Base-by-base conservation (phyloP, 2,888 invertebrate genomes). In the Dromius quadrimaculatus region DNA sequence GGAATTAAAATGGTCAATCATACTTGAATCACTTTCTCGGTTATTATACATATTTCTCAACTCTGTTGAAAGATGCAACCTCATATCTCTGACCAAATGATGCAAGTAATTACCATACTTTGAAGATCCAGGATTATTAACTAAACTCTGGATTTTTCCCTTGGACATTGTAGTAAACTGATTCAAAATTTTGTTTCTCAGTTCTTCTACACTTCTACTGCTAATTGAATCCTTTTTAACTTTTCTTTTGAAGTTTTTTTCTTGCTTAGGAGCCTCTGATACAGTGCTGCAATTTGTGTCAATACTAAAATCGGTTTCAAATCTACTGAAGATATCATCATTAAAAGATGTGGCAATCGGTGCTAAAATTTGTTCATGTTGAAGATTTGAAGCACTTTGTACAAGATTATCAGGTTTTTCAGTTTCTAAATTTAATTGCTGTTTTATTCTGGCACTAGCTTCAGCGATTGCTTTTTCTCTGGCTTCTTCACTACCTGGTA, bases 21-120 rank as follows among this genome's bases (percentile, higher is more conserved):
- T 62, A 13, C 19, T 61, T 2, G 41, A n/a, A 15, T 64, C 64
- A 8, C 13, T 22, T 2, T 68, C 57, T 2, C 62, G 61, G 11
- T 61, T 72, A 41, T 76, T 76, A 70, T 79, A 79, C 76, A 81
- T 79, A 73, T 79, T 78, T 23, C 82, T 74, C 28, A 82, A 73
- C 9, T 79, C 80, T 71, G 79, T 77, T 1, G 82, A 81, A 59
- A 82, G 75, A 74, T 82, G 81, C 8, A 82, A 73, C 2, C 81
- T 76, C 72, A 81, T 79, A 71, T 83, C 80, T 57, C 78, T 78
- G 17, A 81, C 77, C 20, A 83, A 79, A 71, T 80, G 77, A 66
- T 78, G 77, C 54, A 83, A 78, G 11, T 78, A 80, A 32, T 73
- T 74, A 71, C 82, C 82, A 72, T 80, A 81, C 41, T 77, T 77